These are phyloP conservation scores for Platyura marginata DNA, from an alignment of 1,140 invertebrate species.

Conservation along the genomic window DNA sequence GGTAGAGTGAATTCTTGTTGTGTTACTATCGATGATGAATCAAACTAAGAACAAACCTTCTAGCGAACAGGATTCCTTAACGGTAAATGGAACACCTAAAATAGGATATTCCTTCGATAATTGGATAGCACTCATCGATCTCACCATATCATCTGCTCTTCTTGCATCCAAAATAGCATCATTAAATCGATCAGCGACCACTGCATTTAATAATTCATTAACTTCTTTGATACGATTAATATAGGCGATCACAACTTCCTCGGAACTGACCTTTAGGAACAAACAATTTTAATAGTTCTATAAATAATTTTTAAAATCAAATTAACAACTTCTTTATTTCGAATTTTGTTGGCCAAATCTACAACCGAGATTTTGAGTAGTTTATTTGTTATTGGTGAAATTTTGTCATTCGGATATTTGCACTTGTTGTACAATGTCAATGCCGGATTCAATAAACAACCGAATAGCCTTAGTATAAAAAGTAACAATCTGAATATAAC, in stretches of 20 bases:
- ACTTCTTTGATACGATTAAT: conserved; percentile 49
- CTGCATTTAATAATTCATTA: conserved; percentile 51
- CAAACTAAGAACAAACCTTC: no score
- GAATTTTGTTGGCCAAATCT: conserved; percentile 22
- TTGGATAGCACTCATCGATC: conserved; percentile 25
- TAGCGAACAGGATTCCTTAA: conserved; percentile 51
- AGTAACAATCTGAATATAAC: no score
- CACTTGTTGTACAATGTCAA: conserved; percentile 11
- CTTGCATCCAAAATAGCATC: conserved; percentile 48
- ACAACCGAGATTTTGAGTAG: conserved; percentile 18
- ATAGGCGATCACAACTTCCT: conserved; percentile 40
- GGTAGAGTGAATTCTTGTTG: no score
- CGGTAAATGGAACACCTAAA: conserved; percentile 58
- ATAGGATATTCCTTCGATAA: conserved; percentile 36
- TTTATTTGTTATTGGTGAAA: conserved; percentile 16
- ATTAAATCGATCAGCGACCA: conserved; percentile 50
- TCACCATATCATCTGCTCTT: conserved; percentile 33
- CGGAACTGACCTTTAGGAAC: conserved; percentile 38
- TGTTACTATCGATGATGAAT: no score
- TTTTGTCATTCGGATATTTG: conserved; percentile 4
- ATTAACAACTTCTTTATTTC: conserved; percentile 25
- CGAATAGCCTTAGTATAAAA: conserved; percentile 4
- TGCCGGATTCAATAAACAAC: conserved; percentile 7
- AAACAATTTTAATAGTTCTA: no score
- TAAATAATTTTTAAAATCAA: no score